Evolutionary conservation across 1,140 invertebrate species (phyloP), one percentile per base, ranked within the genome.

Genomic region (Drosophila littoralis): DNA sequence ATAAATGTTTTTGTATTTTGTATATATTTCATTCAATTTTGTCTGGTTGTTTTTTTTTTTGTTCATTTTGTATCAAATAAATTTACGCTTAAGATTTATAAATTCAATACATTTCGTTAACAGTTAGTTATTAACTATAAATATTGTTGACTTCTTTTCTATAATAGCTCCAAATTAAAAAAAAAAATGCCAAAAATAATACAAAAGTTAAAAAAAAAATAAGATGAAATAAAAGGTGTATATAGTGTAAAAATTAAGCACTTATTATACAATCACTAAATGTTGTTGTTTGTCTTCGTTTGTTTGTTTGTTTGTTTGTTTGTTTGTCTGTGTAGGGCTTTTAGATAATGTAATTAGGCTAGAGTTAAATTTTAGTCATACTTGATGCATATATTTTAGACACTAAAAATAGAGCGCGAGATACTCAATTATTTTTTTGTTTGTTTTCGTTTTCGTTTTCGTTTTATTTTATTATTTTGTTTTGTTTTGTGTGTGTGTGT

Each of bases 241-340:
- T 77, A 67, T 74, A 72, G 61, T 52, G 69, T 77, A 64, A 77
- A 70, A 65, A 76, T 57, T 74, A 79, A 79, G 73, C 68, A 86
- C 86, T 90, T 81, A 90, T 75, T 63, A 81, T 89, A 89, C 70
- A 90, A 89, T 89, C 85, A 89, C 85, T 89, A 89, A 89, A 84
- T 85, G 66, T 89, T 89, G 22, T 75, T 90, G 74, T 74, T 89
- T 81, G 64, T 85, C 71, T 90, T 89, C 79, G n/a, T 22, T 22
- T 3, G 0, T 22, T 22, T 22, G 80, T 77, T 85, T 84, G 76
- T 81, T 80, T 79, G 74, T 79, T 64, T 82, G 79, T 81, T 35
- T 70, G 50, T 42, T 65, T 81, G 64, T 78, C 60, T 75, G 65
- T 69, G 52, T 79, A 32, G 80, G 60, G 61, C 66, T 54, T 58